Conservation (phyloP, 1,140 invertebrate genomes). For the Nasonia vitripennis region DNA sequence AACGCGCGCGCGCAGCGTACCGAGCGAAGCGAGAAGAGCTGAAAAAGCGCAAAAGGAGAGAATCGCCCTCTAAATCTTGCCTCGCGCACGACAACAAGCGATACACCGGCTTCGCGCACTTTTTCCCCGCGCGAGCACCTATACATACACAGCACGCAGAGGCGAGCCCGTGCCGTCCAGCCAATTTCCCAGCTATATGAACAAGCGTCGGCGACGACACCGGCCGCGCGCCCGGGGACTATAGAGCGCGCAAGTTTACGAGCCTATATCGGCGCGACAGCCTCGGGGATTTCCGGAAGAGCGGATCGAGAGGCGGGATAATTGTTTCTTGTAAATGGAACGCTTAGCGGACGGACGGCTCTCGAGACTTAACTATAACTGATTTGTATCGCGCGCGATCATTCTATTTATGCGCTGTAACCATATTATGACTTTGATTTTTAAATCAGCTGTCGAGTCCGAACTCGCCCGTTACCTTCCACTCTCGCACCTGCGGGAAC, state of each 20-base stretch:
- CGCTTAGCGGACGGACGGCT: slow-evolving; percentile 17
- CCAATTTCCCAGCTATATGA: slow-evolving; percentile 28
- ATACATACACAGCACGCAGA: background rate
- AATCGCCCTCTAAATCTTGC: slow-evolving; percentile 7
- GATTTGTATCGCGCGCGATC: too few species aligned
- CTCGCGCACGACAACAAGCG: background rate
- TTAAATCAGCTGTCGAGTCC: too few species aligned
- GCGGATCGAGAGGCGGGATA: slow-evolving; percentile 8
- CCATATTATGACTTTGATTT: too few species aligned
- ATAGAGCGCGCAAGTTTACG: slow-evolving; percentile 23
- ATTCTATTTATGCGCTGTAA: too few species aligned
- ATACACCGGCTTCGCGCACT: background rate
- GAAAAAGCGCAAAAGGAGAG: background rate
- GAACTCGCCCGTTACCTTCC: too few species aligned
- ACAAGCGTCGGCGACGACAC: background rate
- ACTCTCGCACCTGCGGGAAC: too few species aligned
- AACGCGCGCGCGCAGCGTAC: background rate
- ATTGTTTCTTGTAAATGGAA: slow-evolving; percentile 50
- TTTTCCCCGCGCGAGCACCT: background rate
- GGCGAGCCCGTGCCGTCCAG: background rate
- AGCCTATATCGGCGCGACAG: slow-evolving; percentile 31
- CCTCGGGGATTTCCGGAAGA: slow-evolving; percentile 33
- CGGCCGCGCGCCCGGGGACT: background rate
- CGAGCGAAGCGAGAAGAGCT: background rate
- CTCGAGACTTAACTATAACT: too few species aligned